Evolutionary conservation across 2,797 vertebrate species (phyloP).

Genomic region (Characodon lateralis): DNA sequence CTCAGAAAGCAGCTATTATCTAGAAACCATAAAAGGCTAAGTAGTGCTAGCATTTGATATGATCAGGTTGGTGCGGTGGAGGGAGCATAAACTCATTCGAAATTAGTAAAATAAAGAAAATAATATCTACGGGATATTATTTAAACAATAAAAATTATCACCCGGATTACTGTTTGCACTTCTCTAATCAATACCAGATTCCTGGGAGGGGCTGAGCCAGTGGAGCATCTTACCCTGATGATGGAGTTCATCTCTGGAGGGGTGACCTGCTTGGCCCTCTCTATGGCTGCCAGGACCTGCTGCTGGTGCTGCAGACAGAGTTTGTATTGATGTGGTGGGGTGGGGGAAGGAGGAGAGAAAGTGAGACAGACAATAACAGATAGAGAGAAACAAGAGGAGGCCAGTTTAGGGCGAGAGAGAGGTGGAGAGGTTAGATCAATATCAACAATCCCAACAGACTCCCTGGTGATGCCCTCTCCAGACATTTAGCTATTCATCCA

Average conservation of each 20-base stretch:
- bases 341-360: constrained; percentile 10
- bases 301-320: constrained; percentile 90
- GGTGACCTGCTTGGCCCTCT: constrained; percentile 97
- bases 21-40: neutral
- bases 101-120: neutral
- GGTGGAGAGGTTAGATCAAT: constrained; percentile 76
- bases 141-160: constrained; percentile 13
- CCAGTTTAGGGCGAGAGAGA: constrained; percentile 36
- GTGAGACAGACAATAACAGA: constrained; percentile 53
- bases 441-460: constrained; percentile 70
- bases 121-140: neutral
- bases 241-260: constrained; percentile 98
- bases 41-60: constrained; percentile 19
- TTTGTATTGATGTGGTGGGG: neutral
- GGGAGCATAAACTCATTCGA: neutral
- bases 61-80: neutral
- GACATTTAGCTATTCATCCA: constrained; percentile 57
- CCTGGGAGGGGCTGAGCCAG: constrained; percentile 1
- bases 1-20: neutral
- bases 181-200: constrained; percentile 13
- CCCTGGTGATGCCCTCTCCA: constrained; percentile 43
- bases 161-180: constrained; percentile 32
- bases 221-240: constrained; percentile 89
- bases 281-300: constrained; percentile 96
- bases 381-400: constrained; percentile 53